These are phyloP conservation scores for Phylloscopus collybita DNA, from an alignment of 2,797 vertebrate genomes.

Conservation along the genomic window DNA sequence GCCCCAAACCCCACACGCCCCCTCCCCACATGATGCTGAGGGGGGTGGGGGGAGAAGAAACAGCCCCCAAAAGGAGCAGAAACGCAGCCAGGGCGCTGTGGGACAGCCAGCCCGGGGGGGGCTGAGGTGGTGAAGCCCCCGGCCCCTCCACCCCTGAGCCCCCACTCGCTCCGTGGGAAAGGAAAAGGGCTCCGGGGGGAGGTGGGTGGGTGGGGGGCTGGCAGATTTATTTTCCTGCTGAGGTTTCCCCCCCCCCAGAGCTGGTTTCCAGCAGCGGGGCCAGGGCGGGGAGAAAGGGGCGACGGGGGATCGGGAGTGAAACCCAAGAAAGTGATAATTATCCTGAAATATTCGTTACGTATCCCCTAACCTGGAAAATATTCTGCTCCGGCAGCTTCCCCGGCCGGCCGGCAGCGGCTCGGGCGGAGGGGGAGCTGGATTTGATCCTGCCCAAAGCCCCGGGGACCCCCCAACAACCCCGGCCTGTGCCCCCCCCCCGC, in stretches of 20 bases:
- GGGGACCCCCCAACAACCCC: not conserved
- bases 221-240: conserved; percentile 29
- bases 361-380: conserved; percentile 63
- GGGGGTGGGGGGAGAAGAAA: not conserved
- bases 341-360: conserved; percentile 41
- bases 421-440: not conserved
- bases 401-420: conserved; percentile 2
- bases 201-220: not conserved
- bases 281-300: not conserved
- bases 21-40: not conserved
- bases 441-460: not conserved
- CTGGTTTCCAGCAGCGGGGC: conserved; percentile 36
- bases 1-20: fast-evolving
- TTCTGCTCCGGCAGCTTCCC: conserved; percentile 11
- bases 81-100: no score
- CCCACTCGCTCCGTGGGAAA: not conserved
- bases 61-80: not conserved
- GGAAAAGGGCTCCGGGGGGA: not conserved
- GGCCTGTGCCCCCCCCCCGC: not conserved
- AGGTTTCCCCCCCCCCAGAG: not conserved
- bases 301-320: conserved; percentile 50
- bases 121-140: no score
- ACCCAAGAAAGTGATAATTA: conserved; percentile 77
- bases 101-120: no score
- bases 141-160: not conserved